Evolutionary conservation across 2,113 vertebrate species (phyloP).

Genomic region (Erythrocercus mccallii): DNA sequence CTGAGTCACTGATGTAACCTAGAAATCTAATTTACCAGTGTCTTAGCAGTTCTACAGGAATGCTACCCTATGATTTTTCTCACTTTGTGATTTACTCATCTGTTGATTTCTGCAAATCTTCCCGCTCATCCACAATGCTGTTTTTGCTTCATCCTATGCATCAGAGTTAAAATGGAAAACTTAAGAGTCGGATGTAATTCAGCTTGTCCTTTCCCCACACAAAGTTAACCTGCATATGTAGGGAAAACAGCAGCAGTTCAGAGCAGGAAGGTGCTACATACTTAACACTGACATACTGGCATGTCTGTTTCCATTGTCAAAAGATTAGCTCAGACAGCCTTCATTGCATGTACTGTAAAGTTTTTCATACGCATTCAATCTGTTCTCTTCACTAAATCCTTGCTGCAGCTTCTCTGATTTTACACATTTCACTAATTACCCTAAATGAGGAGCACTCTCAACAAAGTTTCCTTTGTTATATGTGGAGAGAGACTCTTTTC

Average conservation of each 20-base stretch:
- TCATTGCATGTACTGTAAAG: background rate
- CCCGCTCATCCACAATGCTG: background rate
- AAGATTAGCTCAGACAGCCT: background rate
- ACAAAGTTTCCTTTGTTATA: background rate
- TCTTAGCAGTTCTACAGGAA: background rate
- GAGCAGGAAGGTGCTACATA: background rate
- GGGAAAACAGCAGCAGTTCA: background rate
- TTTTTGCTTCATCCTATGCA: background rate
- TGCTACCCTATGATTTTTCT: background rate
- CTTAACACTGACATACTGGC: background rate
- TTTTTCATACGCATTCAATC: background rate
- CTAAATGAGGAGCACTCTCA: background rate
- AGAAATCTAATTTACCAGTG: background rate
- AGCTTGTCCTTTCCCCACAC: background rate
- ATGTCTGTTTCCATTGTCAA: background rate
- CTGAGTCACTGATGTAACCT: background rate
- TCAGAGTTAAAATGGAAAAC: background rate
- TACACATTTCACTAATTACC: background rate
- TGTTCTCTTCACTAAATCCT: background rate
- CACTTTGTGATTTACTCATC: background rate
- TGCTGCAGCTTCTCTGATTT: background rate
- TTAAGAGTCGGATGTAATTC: background rate
- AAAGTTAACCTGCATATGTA: background rate
- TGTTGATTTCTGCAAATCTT: conserved; percentile 23
- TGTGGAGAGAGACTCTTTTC: background rate